Base-by-base conservation (phyloP, 2,113 vertebrate species). In the Megatriorchis doriae region DNA sequence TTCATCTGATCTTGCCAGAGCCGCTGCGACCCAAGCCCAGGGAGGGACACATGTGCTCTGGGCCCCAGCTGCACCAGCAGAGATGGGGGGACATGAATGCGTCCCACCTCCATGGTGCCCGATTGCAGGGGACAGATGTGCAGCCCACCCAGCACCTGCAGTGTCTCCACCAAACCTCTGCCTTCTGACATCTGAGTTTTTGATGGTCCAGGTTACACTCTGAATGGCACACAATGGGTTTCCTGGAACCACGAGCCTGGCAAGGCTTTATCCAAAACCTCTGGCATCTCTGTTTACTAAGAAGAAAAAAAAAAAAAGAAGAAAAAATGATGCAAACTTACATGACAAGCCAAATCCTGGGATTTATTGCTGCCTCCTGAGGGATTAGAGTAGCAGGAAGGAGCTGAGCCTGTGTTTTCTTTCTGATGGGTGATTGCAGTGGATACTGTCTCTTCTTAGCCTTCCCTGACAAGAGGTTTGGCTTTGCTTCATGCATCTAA, bases 311-410 rank as follows among this genome's bases (percentile, higher is more conserved):
- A 42, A 42, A 19, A 65, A 36, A 43, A 42, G 5, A 45, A 58
- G 13, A 42, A 9, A 40, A 86, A 90, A 29, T 74, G 42, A 36
- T 67, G 40, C 85, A 86, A 53, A 92, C 59, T 72, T 81, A 75
- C 70, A 71, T 10, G 75, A 56, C 72, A 81, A 92, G 68, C 36
- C 67, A 93, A 97, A 95, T 84, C 87, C 70, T 90, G 68, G 88
- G 90, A 92, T 88, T 93, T 90, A 81, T 72, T 77, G 59, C 72
- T 92, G 66, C 65, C 40, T 96, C 52, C 74, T 83, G 86, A 50
- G 82, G 73, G 70, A 92, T 94, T 95, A 94, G 58, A 87, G 55
- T 17, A 80, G 70, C 43, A 85, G 66, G 36, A 95, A 80, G 81
- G 48, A 88, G 31, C 81, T 91, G 86, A 92, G 63, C 47, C 66